Conservation (phyloP, 1,140 invertebrate species). For the Macrobrachium nipponense region DNA sequence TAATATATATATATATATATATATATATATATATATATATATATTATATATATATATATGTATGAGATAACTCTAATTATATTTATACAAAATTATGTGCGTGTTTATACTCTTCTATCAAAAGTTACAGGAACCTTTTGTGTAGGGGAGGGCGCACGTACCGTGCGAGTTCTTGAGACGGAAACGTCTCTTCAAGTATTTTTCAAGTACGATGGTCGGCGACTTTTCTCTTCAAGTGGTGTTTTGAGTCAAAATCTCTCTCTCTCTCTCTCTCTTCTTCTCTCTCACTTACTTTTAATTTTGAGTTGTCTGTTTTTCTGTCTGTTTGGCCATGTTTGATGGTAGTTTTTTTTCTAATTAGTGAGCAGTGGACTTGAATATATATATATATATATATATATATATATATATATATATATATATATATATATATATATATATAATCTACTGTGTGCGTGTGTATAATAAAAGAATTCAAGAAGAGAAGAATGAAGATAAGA, state of each 20-base stretch:
- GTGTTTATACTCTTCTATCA: neutral
- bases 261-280: neutral
- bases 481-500: too few species aligned
- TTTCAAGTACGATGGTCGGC: too few species aligned
- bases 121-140: too few species aligned
- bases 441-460: neutral
- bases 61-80: neutral
- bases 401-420: neutral
- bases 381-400: conserved; percentile 1
- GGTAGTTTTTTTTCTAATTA: too few species aligned
- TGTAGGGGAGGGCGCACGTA: too few species aligned
- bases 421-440: neutral
- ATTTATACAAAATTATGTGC: neutral
- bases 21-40: conserved; percentile 17
- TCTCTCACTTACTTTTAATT: neutral
- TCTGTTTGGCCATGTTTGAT: neutral
- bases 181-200: too few species aligned
- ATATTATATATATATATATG: conserved; percentile 9
- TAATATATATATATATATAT: conserved; percentile 12
- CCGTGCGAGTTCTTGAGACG: too few species aligned
- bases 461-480: too few species aligned
- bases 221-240: too few species aligned
- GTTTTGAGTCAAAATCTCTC: too few species aligned
- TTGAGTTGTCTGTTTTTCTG: neutral
- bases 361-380: too few species aligned